A percentile compares a stretch with the other conserved stretches of the same genome.
These are phyloP conservation scores for Lacanobia oleracea DNA, from an alignment of 2,888 invertebrate species.

Conservation along the genomic window DNA sequence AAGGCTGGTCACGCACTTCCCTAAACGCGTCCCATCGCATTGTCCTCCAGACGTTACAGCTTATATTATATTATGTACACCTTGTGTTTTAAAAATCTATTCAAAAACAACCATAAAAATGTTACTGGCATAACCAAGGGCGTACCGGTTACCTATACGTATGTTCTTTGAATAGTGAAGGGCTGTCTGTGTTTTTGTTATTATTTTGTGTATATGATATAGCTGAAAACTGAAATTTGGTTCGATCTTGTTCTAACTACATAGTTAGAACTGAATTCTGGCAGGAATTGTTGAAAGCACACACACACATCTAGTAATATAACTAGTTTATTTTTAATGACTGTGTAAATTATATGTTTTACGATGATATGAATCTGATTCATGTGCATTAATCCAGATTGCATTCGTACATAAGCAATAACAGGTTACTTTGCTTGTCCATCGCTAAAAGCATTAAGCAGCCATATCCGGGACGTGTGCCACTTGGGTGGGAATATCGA, in stretches of 20 bases:
- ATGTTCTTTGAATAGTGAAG: constrained; percentile 39
- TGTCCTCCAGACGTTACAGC: constrained; percentile 78
- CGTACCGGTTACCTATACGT: constrained; percentile 33
- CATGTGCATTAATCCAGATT: constrained; percentile 42
- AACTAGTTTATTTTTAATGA: constrained; percentile 11
- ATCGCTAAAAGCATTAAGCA: constrained; percentile 64
- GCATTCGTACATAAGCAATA: constrained; percentile 31
- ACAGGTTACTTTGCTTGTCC: constrained; percentile 42
- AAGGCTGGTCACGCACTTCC: constrained; percentile 88
- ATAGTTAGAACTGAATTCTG: neutral
- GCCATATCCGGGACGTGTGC: constrained; percentile 52
- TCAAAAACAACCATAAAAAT: constrained; percentile 63
- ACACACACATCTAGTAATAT: neutral
- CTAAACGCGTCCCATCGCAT: constrained; percentile 84
- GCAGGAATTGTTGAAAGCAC: neutral
- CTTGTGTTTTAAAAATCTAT: constrained; percentile 66
- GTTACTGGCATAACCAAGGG: constrained; percentile 57
- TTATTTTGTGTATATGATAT: constrained; percentile 7
- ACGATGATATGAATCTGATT: constrained; percentile 25
- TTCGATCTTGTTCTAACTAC: constrained; percentile 14
- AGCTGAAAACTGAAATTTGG: neutral
- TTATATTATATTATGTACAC: constrained; percentile 58
- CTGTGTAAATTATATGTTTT: neutral
- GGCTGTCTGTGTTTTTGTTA: constrained; percentile 17
- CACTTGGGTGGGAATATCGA: constrained; percentile 55